Base-by-base conservation (phyloP, 1,140 invertebrate genomes). In the Calephelis virginiensis region DNA sequence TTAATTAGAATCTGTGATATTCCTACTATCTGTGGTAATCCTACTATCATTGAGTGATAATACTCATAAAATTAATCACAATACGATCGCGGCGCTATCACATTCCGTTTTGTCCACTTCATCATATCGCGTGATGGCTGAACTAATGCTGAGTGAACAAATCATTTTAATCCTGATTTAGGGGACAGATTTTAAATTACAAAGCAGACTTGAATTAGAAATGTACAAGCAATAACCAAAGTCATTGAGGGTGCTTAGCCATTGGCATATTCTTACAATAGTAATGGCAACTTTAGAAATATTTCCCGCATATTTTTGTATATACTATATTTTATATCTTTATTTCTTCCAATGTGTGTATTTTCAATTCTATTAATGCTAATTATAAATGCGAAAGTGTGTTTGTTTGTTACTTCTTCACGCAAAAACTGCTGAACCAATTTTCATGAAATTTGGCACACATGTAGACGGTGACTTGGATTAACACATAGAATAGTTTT, bases 81-180 rank as follows among this genome's bases (percentile, higher is more conserved):
- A 43, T 40, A 10, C 46, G 60, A 47, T 67, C 43, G 69, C 49
- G 60, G 60, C 63, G 71, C 72, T 71, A 68, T 56, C 64, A 74
- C 71, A 70, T 70, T 67, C 50, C 43, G 60, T 43, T 64, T 48
- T 71, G 53, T 61, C 70, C 66, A 70, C 73, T 78, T 74, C 72
- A 71, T 82, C 72, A 79, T 70, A 75, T 73, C 62, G 73, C 71
- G 70, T 75, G 75, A 75, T 80, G 69, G 69, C 62, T 73, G 66
- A 75, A 73, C 70, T 63, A 61, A 62, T 65, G 67, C 62, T 66
- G 66, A 72, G 70, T 78, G 70, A 76, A 78, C 72, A 78, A 78
- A 78, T 76, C 74, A 76, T 76, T 74, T 71, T 74, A 71, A 73
- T 72, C 66, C 63, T 70, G 69, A 78, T 75, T 72, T 71, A 69